phyloP scores from a whole-genome alignment of 2,888 invertebrate genomes.

The Rhimphoctona megacephalus region DNA sequence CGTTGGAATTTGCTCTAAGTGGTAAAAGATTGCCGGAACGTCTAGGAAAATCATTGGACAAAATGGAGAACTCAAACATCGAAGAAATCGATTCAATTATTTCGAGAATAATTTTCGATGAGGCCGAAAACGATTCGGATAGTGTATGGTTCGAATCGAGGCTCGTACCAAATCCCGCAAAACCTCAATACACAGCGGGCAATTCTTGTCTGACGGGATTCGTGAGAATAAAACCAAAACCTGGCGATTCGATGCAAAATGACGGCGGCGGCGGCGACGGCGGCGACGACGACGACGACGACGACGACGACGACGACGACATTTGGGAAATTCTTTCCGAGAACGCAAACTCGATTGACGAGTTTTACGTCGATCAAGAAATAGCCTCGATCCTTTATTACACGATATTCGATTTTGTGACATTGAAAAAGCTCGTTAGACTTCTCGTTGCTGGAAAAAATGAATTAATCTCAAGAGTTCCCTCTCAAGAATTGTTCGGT shows the following conservation, averaged over 20 bases:
- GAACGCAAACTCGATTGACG: constrained; percentile 86
- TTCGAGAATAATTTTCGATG: constrained; percentile 82
- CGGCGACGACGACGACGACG: constrained; percentile 49
- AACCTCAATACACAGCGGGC: constrained; percentile 82
- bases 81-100: constrained; percentile 73
- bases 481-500: constrained; percentile 85
- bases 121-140: constrained; percentile 84
- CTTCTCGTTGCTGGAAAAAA: constrained; percentile 85
- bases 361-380: constrained; percentile 87
- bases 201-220: constrained; percentile 87
- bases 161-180: constrained; percentile 86
- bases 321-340: constrained; percentile 75
- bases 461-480: constrained; percentile 81
- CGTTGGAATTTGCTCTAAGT: constrained; percentile 87
- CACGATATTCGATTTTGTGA: constrained; percentile 86
- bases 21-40: constrained; percentile 85
- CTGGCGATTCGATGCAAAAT: constrained; percentile 47
- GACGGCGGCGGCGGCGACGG: constrained; percentile 44
- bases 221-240: constrained; percentile 83
- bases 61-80: constrained; percentile 72
- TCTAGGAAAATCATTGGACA: background rate
- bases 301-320: constrained; percentile 42
- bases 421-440: constrained; percentile 86
- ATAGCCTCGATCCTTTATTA: constrained; percentile 88
- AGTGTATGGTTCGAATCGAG: constrained; percentile 85